Percentiles rank a stretch among this genome's conserved stretches.
These are phyloP conservation scores for Ochropleura plecta DNA, from an alignment of 2,888 invertebrate genomes.

Conservation along the genomic window DNA sequence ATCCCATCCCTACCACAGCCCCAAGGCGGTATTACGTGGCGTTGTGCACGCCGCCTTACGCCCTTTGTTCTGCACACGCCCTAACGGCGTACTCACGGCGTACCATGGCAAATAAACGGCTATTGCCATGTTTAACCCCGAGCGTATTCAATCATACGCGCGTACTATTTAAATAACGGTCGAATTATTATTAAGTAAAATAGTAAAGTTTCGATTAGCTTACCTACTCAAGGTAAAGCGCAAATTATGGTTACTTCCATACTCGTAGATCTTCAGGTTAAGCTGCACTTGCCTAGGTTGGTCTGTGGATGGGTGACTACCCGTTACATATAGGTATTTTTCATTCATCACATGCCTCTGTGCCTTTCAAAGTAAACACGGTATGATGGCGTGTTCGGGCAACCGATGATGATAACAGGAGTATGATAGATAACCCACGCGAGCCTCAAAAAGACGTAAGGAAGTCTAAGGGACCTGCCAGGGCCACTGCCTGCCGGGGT, in stretches of 20 bases:
- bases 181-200: constrained; percentile 1
- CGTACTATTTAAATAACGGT: constrained; percentile 12
- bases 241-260: no score
- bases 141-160: constrained; percentile 39
- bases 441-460: no score
- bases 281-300: background rate
- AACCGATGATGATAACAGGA: no score
- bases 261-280: background rate
- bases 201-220: background rate
- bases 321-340: no score
- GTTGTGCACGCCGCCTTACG: constrained; percentile 72
- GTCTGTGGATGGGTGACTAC: no score
- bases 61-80: constrained; percentile 73
- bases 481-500: no score
- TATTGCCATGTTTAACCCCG: constrained; percentile 51
- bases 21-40: constrained; percentile 68
- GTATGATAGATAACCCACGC: no score
- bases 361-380: no score
- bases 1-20: constrained; percentile 65
- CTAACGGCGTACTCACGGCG: constrained; percentile 59
- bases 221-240: no score
- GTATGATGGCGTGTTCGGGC: no score
- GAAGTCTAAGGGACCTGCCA: no score
- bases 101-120: constrained; percentile 59
- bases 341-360: no score